A percentile compares a stretch with the other conserved stretches of the same genome.
Conservation (phyloP, 2,113 vertebrate species). For the Raja brachyura region DNA sequence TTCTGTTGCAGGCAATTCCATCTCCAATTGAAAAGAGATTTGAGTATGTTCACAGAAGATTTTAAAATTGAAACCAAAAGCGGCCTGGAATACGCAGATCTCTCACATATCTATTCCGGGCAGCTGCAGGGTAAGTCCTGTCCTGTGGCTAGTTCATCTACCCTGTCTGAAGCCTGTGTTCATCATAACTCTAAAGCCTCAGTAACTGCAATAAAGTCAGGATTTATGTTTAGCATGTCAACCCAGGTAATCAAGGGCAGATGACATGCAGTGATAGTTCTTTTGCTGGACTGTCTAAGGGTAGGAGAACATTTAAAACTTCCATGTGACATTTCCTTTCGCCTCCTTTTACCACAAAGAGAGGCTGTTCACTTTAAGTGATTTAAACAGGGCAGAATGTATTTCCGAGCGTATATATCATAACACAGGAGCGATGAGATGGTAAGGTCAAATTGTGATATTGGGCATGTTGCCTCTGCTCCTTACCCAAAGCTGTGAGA, state of each 20-base stretch:
- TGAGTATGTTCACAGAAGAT: slow-evolving; percentile 50
- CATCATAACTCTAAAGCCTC: background rate
- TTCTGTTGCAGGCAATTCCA: slow-evolving; percentile 53
- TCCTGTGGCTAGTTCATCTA: background rate
- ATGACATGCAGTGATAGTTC: background rate
- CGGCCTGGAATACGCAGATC: slow-evolving; percentile 45
- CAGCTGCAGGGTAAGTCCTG: slow-evolving; percentile 54
- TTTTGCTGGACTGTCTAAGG: background rate
- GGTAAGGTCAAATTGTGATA: too few species aligned
- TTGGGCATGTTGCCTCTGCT: background rate
- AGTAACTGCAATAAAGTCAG: background rate
- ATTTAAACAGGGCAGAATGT: background rate
- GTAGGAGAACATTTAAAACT: background rate
- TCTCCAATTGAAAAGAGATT: slow-evolving; percentile 54
- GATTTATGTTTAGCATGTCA: background rate
- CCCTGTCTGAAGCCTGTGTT: background rate
- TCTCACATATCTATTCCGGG: slow-evolving; percentile 66
- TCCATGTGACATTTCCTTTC: background rate
- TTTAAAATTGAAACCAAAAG: slow-evolving; percentile 50
- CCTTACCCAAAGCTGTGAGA: background rate
- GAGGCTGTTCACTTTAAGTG: background rate
- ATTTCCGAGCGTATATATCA: too few species aligned
- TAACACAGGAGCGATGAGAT: too few species aligned
- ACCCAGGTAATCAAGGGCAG: too few species aligned
- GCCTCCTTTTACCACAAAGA: background rate